A percentile compares a stretch with the other conserved stretches of the same genome.
phyloP scores from a whole-genome alignment of 2,113 vertebrate genomes.

The western clawed frog (Xenopus tropicalis) region UCB_Xtro_10.0 CM004450.2:96721501-96722000 shows the following conservation, averaged over 20 bases:
- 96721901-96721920: constrained; percentile 71
- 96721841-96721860: constrained; percentile 77
- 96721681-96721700: constrained; percentile 78
- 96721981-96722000: constrained; percentile 66
- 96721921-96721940: constrained; percentile 72
- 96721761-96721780: constrained; percentile 81
- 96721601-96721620: constrained; percentile 75
- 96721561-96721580: constrained; percentile 66
- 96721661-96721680: constrained; percentile 84
- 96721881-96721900: constrained; percentile 77
- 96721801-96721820: constrained; percentile 77
- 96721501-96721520: constrained; percentile 77
- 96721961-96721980: constrained; percentile 78
- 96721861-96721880: constrained; percentile 67
- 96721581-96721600: constrained; percentile 70
- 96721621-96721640: constrained; percentile 70
- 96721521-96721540: constrained; percentile 72
- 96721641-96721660: constrained; percentile 71
- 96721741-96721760: constrained; percentile 66
- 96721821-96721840: constrained; percentile 84
- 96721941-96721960: constrained; percentile 79
- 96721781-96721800: constrained; percentile 70
- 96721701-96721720: constrained; percentile 75
- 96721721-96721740: constrained; percentile 67
- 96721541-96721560: constrained; percentile 74